Evolutionary conservation across 1,140 invertebrate genomes (phyloP).

Genomic region (Bombus affinis): DNA sequence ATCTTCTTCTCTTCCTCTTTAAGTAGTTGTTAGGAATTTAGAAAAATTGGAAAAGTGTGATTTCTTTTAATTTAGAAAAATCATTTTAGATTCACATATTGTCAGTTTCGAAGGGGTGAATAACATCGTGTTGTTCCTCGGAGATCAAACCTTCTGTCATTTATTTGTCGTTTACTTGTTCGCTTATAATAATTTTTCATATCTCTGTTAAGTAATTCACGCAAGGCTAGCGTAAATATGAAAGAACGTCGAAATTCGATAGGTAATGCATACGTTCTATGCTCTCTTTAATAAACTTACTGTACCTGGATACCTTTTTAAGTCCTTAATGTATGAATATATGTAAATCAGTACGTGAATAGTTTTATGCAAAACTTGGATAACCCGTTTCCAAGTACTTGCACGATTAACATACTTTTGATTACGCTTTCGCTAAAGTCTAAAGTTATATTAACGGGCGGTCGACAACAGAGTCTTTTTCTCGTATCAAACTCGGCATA

Average conservation of each 20-base stretch:
- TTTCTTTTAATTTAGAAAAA: not conserved
- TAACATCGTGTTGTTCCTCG: not conserved
- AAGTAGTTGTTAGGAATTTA: not conserved
- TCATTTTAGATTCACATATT: not conserved
- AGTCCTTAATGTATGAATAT: constrained; percentile 31
- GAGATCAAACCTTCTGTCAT: constrained; percentile 33
- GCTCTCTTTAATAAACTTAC: constrained; percentile 6
- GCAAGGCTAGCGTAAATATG: constrained; percentile 1
- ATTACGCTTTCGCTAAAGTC: constrained; percentile 52
- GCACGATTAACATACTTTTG: constrained; percentile 45
- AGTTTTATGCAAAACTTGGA: constrained; percentile 55
- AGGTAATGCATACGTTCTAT: not conserved
- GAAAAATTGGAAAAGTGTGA: not conserved
- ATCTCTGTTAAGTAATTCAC: not conserved
- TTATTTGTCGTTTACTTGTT: constrained; percentile 39
- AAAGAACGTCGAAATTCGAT: not conserved
- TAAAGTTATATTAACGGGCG: constrained; percentile 28
- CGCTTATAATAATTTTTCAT: constrained; percentile 32
- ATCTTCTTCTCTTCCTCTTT: not conserved
- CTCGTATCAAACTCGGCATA: not conserved
- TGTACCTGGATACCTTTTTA: not conserved
- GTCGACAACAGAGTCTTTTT: constrained; percentile 8
- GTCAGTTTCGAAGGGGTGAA: not conserved
- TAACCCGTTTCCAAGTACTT: constrained; percentile 41
- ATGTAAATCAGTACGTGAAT: constrained; percentile 55